Evolutionary conservation across 2,113 vertebrate species (phyloP), one percentile per base, ranked within the genome.

Genomic region (Nansenia antarctica): DNA sequence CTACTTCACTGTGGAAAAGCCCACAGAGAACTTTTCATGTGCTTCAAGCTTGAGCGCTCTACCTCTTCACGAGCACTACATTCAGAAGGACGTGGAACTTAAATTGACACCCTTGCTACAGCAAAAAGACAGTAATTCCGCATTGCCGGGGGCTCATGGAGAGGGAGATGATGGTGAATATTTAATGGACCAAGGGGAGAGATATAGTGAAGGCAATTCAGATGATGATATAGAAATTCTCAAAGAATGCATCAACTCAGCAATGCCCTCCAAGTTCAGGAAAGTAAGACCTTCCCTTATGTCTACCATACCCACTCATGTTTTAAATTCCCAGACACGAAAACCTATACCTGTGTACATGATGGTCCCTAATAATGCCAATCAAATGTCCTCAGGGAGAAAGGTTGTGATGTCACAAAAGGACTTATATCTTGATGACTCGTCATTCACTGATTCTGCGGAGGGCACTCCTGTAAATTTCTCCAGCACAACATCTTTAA

Each of bases 1-100:
- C 59, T 98, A 98, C 82, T 99, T 99, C 82, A 99, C 97, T 0
- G 95, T 98, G 82, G 98, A 99, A 91, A 98, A 99, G 69, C 97
- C 98, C 0, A 95, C 94, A 0, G 98, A 99, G 86, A 98, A 99
- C 86, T 99, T 99, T 82, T 99, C 98, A 0, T 99, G 98, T 0
- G 98, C 97, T 2, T 99, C 98, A 20, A 99, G 98, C 84, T 88
- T 99, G 65, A 99, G 98, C 0, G 98, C 97, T 0, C 85, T 99
- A 72, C 96, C 96, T 42, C 93, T 99, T 49, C 96, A 99, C 0
- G 97, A 99, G 77, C 96, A 96, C 68, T 99, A 98, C 0, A 92
- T 99, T 0, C 96, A 99, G 83, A 96, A 99, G 84, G 97, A 99
- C 0, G 96, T 98, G 65, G 98, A 99, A 82, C 93, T 99, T 29